Evolutionary conservation across 2,113 vertebrate genomes (phyloP).

Genomic region (Psittacula cyanocephala): DNA sequence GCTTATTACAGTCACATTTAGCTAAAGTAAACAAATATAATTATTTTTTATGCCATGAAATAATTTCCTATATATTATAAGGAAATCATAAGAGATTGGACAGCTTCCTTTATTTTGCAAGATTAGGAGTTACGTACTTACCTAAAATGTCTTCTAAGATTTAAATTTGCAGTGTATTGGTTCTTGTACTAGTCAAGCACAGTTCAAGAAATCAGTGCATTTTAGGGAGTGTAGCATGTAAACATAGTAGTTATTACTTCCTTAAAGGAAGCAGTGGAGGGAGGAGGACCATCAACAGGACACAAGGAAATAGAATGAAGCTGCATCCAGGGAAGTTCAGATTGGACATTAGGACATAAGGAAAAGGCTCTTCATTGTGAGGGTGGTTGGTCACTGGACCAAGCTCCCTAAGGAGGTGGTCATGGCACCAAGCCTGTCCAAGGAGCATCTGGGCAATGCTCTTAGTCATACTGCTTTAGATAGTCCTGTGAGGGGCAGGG

Average conservation of each 20-base stretch:
- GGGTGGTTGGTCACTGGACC: rapidly evolving
- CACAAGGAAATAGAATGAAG: not conserved
- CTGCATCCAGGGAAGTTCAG: not conserved
- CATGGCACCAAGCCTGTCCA: not conserved
- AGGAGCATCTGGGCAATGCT: not conserved
- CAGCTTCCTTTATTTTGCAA: not conserved
- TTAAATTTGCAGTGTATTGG: not conserved
- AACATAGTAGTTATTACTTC: not conserved
- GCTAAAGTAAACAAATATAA: not conserved
- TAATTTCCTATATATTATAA: not conserved
- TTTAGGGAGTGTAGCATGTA: not conserved
- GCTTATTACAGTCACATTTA: not conserved
- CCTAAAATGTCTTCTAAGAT: not conserved
- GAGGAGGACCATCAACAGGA: not conserved
- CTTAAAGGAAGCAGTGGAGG: not conserved
- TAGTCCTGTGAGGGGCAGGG: not conserved
- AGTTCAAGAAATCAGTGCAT: not conserved
- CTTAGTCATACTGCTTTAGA: not conserved
- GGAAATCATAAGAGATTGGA: not conserved
- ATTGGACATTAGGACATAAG: not conserved
- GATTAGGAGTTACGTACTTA: not conserved
- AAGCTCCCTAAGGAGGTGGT: rapidly evolving
- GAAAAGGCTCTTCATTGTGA: not conserved
- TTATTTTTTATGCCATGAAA: not conserved
- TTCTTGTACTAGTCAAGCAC: not conserved